phyloP scores from a whole-genome alignment of 2,888 invertebrate genomes.

The Trichogramma dendrolimi region DNA sequence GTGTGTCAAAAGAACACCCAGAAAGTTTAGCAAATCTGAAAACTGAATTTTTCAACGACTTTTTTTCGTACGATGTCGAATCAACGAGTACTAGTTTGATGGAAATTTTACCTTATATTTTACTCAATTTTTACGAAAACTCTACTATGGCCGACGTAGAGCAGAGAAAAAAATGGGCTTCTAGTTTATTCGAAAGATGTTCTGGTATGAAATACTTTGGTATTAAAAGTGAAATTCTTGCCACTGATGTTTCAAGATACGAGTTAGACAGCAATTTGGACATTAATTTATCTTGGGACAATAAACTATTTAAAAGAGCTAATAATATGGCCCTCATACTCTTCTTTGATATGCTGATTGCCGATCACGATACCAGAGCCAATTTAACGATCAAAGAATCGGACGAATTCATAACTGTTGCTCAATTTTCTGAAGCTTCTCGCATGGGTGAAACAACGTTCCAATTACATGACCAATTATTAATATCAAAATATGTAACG shows the following conservation, averaged over 20 bases:
- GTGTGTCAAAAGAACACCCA: not conserved
- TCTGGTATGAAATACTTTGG: conserved; percentile 18
- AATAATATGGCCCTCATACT: conserved; percentile 54
- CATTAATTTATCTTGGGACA: conserved; percentile 38
- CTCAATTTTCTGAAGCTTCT: conserved; percentile 56
- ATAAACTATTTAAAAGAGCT: conserved; percentile 32
- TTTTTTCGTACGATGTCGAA: conserved; percentile 21
- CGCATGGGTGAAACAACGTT: conserved; percentile 50
- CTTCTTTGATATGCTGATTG: conserved; percentile 49
- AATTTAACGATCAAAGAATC: conserved; percentile 36
- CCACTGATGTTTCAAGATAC: conserved; percentile 30
- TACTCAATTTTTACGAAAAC: conserved; percentile 51
- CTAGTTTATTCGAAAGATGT: conserved; percentile 22
- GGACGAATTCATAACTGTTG: conserved; percentile 49
- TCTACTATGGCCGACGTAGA: conserved; percentile 47
- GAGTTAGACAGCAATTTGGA: conserved; percentile 15
- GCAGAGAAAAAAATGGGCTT: conserved; percentile 43
- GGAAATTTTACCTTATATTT: conserved; percentile 41
- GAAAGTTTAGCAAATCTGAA: conserved; percentile 1
- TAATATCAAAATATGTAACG: conserved; percentile 56
- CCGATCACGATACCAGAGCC: conserved; percentile 25
- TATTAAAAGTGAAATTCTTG: conserved; percentile 30
- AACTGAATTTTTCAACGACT: conserved; percentile 35
- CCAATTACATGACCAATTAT: conserved; percentile 55
- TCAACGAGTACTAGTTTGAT: conserved; percentile 14